Base-by-base conservation (phyloP, 2,113 vertebrate genomes). In the Edolisoma coerulescens region DNA sequence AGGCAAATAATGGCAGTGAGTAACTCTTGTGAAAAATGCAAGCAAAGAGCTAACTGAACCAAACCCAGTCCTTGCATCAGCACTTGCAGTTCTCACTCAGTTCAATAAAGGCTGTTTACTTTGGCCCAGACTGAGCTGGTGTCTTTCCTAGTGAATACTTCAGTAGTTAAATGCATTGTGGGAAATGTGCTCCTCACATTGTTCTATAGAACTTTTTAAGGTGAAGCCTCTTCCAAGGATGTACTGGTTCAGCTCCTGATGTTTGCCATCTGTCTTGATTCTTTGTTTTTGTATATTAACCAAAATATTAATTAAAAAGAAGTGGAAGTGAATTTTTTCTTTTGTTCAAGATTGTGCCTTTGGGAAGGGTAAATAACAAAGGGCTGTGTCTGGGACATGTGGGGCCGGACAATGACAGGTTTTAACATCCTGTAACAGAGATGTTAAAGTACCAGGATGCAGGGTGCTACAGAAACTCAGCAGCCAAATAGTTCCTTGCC, bases 261-360 rank as follows among this genome's bases (percentile, higher is more conserved):
- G 59, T n/a, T 91, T 89, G 50, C 49, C 52, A 37, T 69, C 24
- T 79, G 44, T 59, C 71, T 68, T 84, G 42, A 75, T 71, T 84
- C 67, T 71, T 82, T 88, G 20, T 7, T 96, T 89, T 95, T 93
- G 83, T 95, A 84, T 95, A 76, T 84, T 93, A 41, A 88, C 56
- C 64, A 80, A 94, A 92, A 87, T 39, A 61, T 12, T 80, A 39
- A 95, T 94, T 96, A 95, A 97, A 97, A 96, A 87, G 18, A 95
- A 90, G 3, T 74, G 39, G 65, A 95, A 74, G 37, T 71, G 19
- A 10, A 8, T 7, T 37, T 56, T 65, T 78, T 57, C 61, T 82
- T 41, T 44, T 49, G 24, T 44, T 86, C 11, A 22, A 64, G 85
- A 53, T 15, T 41, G 13, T 74, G 17, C 70, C 21, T 84, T 80